Evolutionary conservation across 2,797 vertebrate species (phyloP), one percentile per base, ranked within the genome.

Genomic region (Clamator glandarius): DNA sequence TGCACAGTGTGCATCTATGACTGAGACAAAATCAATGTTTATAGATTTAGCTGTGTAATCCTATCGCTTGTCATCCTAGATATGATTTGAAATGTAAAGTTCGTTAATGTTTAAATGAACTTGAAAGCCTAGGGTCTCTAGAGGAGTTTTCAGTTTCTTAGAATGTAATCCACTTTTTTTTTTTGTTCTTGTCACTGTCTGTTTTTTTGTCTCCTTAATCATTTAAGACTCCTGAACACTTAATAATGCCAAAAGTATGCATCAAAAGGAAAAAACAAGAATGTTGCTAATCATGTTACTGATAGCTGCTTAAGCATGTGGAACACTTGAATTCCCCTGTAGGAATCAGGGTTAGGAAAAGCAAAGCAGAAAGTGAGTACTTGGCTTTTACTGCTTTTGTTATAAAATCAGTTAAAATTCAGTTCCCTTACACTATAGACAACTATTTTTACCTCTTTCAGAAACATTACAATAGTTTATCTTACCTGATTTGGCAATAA

Each of bases 1-100:
- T 96, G 89, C 84, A 95, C 96, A 96, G 96, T 95, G 75, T 92
- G 97, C 96, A 97, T 98, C 96, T 97, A 97, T 89, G 95, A 97
- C 97, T 95, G 93, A 96, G 96, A 96, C 97, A 96, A 98, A 98
- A 98, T 99, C 98, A 97, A 98, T 99, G 98, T 97, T 97, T 97
- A 97, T 97, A 95, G 98, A 98, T 98, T 98, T 96, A 97, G 97
- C 97, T 96, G 94, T 97, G 97, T 98, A 98, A 98, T 98, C 97
- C 98, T 97, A 98, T 98, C 97, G 73, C 97, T 97, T 97, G 97
- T 97, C 96, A 96, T 94, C 93, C 95, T 96, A 97, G 98, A 98
- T 98, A 98, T 98, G 97, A 97, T 97, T 97, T 97, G 84, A 97
- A 97, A 98, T 98, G 97, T 98, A 98, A 98, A 98, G 96, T 97